phyloP scores from a whole-genome alignment of 2,797 vertebrate genomes.

The Onychomys arenicola region DNA sequence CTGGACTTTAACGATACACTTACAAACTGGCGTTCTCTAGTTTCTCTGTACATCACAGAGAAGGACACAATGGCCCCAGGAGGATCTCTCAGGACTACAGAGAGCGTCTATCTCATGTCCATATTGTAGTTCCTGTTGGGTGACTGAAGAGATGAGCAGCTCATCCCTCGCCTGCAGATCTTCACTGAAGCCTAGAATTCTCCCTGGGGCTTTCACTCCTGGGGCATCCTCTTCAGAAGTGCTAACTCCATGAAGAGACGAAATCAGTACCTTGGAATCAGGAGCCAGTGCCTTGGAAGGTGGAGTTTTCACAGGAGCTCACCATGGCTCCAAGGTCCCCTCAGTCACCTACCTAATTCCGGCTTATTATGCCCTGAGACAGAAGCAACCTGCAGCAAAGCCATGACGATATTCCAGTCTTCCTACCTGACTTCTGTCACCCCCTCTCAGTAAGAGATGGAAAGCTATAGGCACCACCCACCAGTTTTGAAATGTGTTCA shows the following conservation, averaged over 20 bases:
- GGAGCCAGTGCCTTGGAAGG: background rate
- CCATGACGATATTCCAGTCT: background rate
- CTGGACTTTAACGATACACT: background rate
- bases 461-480: background rate
- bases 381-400: background rate
- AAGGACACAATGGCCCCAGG: background rate
- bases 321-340: background rate
- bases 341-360: background rate
- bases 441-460: background rate
- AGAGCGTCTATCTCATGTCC: background rate
- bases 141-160: background rate
- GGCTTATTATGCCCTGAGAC: background rate
- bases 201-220: background rate
- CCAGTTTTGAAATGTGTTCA: background rate
- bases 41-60: background rate
- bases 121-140: too few relatives aligned
- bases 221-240: background rate
- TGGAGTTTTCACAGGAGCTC: background rate
- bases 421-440: background rate
- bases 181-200: background rate
- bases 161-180: background rate
- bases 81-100: background rate
- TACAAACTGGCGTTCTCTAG: background rate
- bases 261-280: background rate
- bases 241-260: background rate